These are phyloP conservation scores for Micrastur ruficollis DNA, from an alignment of 2,797 vertebrate genomes.

Conservation along the genomic window DNA sequence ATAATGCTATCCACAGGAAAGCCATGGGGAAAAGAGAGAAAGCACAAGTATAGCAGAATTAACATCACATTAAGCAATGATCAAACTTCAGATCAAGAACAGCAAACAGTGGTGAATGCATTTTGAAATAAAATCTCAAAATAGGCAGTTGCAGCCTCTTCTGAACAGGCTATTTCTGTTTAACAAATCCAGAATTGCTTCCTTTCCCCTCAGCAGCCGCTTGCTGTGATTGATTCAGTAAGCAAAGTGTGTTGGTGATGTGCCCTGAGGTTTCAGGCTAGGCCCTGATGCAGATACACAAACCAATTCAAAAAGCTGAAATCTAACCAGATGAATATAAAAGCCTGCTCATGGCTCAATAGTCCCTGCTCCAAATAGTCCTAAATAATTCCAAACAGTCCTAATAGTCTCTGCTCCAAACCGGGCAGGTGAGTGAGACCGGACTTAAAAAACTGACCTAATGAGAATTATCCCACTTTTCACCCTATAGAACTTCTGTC, in stretches of 20 bases:
- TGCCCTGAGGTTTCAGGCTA: not conserved
- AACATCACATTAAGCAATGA: not conserved
- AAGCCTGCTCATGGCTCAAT: not conserved
- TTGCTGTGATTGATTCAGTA: not conserved
- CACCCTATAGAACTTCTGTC: not conserved
- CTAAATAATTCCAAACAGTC: too few species aligned
- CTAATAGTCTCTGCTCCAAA: not conserved
- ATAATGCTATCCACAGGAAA: not conserved
- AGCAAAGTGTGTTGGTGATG: not conserved
- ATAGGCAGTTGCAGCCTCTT: not conserved
- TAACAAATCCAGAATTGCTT: not conserved
- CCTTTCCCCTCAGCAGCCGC: not conserved
- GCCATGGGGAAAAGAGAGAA: not conserved
- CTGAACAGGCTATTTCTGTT: not conserved
- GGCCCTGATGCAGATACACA: not conserved
- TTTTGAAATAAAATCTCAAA: not conserved
- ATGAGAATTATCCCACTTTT: not conserved
- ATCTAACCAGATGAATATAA: not conserved
- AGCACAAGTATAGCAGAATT: not conserved
- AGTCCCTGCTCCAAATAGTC: not conserved
- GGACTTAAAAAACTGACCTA: not conserved
- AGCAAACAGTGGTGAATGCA: rapidly evolving
- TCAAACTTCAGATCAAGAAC: not conserved
- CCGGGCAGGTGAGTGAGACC: not conserved
- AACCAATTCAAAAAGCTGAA: not conserved